These are phyloP conservation scores for Salarias fasciatus DNA, from an alignment of 2,797 vertebrate species.

Conservation along the genomic window DNA sequence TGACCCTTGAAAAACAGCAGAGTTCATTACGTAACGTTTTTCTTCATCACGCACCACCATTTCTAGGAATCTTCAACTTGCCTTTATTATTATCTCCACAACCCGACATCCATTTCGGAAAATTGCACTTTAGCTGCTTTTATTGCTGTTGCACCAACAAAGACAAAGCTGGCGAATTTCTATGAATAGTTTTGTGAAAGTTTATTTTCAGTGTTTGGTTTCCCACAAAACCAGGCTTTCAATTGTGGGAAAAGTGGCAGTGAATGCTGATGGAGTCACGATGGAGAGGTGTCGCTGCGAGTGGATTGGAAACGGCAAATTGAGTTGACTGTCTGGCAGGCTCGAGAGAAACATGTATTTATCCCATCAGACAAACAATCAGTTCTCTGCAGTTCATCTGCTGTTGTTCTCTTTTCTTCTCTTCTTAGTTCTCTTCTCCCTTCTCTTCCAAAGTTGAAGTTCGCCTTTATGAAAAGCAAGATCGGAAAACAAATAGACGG, in stretches of 20 bases:
- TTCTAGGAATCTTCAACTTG: not conserved
- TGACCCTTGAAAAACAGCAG: constrained; percentile 24
- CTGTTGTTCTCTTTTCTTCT: not conserved
- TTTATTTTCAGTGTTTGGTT: constrained; percentile 1
- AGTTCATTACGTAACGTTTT: not conserved
- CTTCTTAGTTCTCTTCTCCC: too few relatives aligned
- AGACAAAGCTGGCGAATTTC: not conserved
- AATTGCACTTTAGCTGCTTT: constrained; percentile 1
- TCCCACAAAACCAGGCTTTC: too few relatives aligned
- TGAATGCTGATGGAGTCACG: constrained; percentile 8
- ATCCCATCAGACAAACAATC: too few relatives aligned
- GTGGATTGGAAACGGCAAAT: constrained; percentile 16
- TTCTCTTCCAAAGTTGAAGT: not conserved
- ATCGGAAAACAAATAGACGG: not conserved
- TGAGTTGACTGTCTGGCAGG: not conserved
- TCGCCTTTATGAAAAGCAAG: constrained; percentile 1
- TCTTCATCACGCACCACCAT: accelerated
- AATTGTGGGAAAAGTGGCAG: constrained; percentile 5
- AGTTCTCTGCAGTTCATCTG: not conserved
- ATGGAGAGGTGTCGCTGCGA: not conserved
- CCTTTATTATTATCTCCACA: not conserved
- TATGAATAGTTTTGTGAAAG: not conserved
- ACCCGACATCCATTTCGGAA: not conserved
- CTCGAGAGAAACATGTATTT: too few relatives aligned
- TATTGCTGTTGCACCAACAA: not conserved